Evolutionary conservation across 2,113 vertebrate species (phyloP).

Genomic region (Eurystomus gularis): DNA sequence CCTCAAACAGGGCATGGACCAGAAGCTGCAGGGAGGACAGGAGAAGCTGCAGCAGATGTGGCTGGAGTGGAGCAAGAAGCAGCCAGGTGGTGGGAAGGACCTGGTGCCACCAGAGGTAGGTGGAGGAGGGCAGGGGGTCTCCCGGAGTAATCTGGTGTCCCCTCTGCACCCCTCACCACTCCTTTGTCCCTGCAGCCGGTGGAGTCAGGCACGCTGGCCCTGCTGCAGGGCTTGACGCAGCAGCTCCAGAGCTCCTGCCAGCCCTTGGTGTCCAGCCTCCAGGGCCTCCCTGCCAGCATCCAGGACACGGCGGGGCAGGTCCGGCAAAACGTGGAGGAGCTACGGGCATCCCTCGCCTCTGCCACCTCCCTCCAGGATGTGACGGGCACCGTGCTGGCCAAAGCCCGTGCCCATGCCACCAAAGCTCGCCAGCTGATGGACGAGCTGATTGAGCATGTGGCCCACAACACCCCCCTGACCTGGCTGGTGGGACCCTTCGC

Average conservation of each 20-base stretch:
- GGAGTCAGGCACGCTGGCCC: conserved; percentile 44
- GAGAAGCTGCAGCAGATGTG: conserved; percentile 84
- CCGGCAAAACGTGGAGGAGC: conserved; percentile 75
- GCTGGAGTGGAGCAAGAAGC: conserved; percentile 79
- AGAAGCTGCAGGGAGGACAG: conserved; percentile 67
- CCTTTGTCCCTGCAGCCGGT: not conserved
- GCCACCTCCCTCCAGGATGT: conserved; percentile 61
- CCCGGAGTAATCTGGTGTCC: fast-evolving
- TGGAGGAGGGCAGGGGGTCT: not conserved
- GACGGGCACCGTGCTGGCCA: conserved; percentile 71
- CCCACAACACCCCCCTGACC: conserved; percentile 76
- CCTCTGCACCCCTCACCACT: not conserved
- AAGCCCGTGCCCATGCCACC: conserved; percentile 67
- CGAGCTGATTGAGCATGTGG: conserved; percentile 76
- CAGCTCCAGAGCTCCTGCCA: conserved; percentile 80
- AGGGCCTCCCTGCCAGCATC: conserved; percentile 81
- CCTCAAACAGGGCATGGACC: conserved; percentile 68
- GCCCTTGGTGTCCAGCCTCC: conserved; percentile 78
- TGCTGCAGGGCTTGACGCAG: conserved; percentile 77
- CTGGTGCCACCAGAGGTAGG: not conserved
- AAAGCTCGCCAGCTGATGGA: conserved; percentile 83
- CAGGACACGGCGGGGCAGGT: conserved; percentile 81
- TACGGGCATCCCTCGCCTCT: conserved; percentile 71
- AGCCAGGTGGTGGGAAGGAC: not conserved
- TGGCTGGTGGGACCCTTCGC: conserved; percentile 60